These are phyloP conservation scores for Lepidurus packardi DNA, from an alignment of 1,140 invertebrate species.

Conservation along the genomic window DNA sequence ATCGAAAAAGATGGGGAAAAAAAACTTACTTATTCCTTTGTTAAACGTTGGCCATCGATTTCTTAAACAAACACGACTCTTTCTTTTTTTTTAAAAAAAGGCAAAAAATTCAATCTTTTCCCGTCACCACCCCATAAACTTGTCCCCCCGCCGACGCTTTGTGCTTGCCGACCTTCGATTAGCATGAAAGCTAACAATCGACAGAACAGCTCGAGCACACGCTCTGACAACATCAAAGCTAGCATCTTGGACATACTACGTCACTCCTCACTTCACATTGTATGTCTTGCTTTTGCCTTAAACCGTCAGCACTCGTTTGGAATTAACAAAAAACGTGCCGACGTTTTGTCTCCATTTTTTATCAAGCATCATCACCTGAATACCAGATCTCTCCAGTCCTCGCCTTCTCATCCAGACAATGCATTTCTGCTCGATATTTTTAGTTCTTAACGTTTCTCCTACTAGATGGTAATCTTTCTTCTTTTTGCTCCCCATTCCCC, in stretches of 20 bases:
- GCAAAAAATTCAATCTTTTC: background rate
- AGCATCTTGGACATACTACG: background rate
- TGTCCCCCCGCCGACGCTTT: background rate
- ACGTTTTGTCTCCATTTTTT: slow-evolving; percentile 18
- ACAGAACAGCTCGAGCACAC: background rate
- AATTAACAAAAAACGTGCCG: slow-evolving; percentile 4
- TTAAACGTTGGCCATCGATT: background rate
- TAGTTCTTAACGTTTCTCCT: background rate
- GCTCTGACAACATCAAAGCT: background rate
- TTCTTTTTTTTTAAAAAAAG: background rate
- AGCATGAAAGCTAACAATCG: background rate
- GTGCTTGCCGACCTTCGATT: slow-evolving; percentile 17
- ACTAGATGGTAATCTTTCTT: background rate
- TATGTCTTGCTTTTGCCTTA: background rate
- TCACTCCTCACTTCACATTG: background rate
- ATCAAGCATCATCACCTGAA: background rate
- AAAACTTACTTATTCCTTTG: background rate
- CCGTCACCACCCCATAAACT: background rate
- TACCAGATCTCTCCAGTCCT: background rate
- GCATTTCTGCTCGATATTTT: background rate
- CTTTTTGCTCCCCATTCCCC: too few species aligned
- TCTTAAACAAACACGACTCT: background rate
- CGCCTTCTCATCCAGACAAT: background rate
- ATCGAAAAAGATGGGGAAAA: too few species aligned
- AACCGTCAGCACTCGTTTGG: background rate